Conservation (phyloP, 2,888 invertebrate genomes). For the Xestia c-nigrum region DNA sequence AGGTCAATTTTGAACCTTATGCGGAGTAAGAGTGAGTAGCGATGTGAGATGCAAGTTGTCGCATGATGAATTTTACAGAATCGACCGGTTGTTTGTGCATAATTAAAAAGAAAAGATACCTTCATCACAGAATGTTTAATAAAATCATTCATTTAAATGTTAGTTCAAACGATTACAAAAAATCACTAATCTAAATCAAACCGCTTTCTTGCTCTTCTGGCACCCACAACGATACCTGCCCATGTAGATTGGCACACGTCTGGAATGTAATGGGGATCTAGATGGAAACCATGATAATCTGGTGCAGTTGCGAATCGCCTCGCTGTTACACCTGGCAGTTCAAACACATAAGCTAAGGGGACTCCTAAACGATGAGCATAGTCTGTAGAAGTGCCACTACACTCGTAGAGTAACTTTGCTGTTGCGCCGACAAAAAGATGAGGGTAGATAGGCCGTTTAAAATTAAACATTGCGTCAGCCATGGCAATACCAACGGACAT, state of each 20-base stretch:
- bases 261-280: conserved; percentile 88
- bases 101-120: not conserved
- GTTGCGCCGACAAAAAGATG: conserved; percentile 88
- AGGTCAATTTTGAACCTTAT: too few relatives aligned
- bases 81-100: not conserved
- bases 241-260: conserved; percentile 91
- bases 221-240: conserved; percentile 88
- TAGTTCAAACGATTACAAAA: not conserved
- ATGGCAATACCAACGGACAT: conserved; percentile 80
- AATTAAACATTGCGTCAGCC: conserved; percentile 71
- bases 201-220: conserved; percentile 62
- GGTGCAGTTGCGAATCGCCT: not conserved
- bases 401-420: conserved; percentile 87
- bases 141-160: too few relatives aligned
- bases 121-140: too few relatives aligned
- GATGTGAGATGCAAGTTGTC: too few relatives aligned
- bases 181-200: not conserved
- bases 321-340: conserved; percentile 90
- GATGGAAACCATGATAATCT: conserved; percentile 81
- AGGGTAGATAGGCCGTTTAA: conserved; percentile 35
- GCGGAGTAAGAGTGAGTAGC: too few relatives aligned
- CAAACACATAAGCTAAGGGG: conserved; percentile 91
- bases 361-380: conserved; percentile 91
- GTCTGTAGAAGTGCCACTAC: conserved; percentile 92
- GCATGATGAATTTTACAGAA: too few relatives aligned